Evolutionary conservation across 2,113 vertebrate genomes (phyloP), one percentile per base, ranked within the genome.

Genomic region (Alethe castanea): DNA sequence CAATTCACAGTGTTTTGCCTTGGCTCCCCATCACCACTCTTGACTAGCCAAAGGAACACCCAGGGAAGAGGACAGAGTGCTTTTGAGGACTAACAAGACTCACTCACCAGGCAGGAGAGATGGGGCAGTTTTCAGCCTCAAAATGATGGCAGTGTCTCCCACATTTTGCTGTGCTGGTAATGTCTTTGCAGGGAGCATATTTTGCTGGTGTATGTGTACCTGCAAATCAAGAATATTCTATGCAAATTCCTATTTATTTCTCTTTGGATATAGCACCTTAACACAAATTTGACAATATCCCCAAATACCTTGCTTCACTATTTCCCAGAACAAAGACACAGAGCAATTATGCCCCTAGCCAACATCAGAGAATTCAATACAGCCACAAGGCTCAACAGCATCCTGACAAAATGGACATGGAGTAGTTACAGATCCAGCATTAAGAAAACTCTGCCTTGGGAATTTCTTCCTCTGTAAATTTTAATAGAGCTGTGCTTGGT

Each of bases 381-480:
- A 90, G 48, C 31, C 48, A 57, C 18, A 14, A 57, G 53, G 54
- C 66, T 8, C 0, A 0, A 66, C 0, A 0, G 38, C 29, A 59
- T 12, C 45, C 64, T 54, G 64, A 77, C 33, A 4, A 1, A 61
- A 38, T 0, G 14, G 60, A 31, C 7, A 14, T 0, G 5, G 9
- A 86, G 18, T 0, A 0, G 35, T 35, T 48, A 76, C 0, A 0
- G 45, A 48, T 19, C 33, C 7, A 50, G 54, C 35, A 53, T 13
- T 24, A 47, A 52, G 31, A 71, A 62, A 82, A 59, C 29, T 48
- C 48, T 66, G 38, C 16, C 48, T 84, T 33, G 72, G 12, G n/a
- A 73, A 23, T 22, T 66, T 62, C 71, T 70, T 67, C 19, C 25
- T 60, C 71, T 64, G 50, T 22, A 70, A 87, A 64, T 78, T 88